Base-by-base conservation (phyloP, 1,140 invertebrate genomes). In the Whitmania pigra region DNA sequence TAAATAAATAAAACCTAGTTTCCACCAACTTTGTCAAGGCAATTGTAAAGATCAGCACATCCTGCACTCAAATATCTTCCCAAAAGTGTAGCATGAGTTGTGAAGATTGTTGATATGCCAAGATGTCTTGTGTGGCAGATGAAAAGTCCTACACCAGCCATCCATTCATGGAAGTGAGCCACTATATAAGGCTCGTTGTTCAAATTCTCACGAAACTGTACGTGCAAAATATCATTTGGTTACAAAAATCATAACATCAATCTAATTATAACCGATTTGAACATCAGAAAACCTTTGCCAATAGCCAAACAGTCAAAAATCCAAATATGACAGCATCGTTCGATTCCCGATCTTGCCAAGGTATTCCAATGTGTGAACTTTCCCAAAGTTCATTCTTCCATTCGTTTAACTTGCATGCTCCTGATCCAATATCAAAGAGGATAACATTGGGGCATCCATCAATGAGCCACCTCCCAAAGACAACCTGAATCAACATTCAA, bases 401-500 rank as follows among this genome's bases (percentile, higher is more conserved):
- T 77, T 92, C 88, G 81, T 97, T 92, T 77, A 99, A 81, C 82
- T 97, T 96, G 90, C 92, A 96, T 0, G 93, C 90, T 1, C 89
- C 94, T 7, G 92, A 94, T 6, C 93, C 93, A 80, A 99, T 93
- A 80, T 99, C 96, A 83, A 99, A 97, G 0, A 99, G 84, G 74
- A 99, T 89, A 57, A 99, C 89, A 82, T 97, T 93, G 0, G 97
- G 97, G 84, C 96, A 99, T 25, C 97, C 97, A 81, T 99, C 97
- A 11, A 99, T 97, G 27, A 99, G 81, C 97, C 97, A 99, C 36
- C 94, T 89, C 29, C 96, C 96, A 74, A 91, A 94, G 78, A 93
- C 87, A 18, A 94, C 84, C 89, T 91, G 76, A 67, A 7, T 49
- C 22, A 63, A 63, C 57, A 31, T 63, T 63, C 15, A 15, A 15